A percentile compares a stretch with the other conserved stretches of the same genome.
phyloP scores from a whole-genome alignment of 2,113 vertebrate genomes.

The Azemiops feae region DNA sequence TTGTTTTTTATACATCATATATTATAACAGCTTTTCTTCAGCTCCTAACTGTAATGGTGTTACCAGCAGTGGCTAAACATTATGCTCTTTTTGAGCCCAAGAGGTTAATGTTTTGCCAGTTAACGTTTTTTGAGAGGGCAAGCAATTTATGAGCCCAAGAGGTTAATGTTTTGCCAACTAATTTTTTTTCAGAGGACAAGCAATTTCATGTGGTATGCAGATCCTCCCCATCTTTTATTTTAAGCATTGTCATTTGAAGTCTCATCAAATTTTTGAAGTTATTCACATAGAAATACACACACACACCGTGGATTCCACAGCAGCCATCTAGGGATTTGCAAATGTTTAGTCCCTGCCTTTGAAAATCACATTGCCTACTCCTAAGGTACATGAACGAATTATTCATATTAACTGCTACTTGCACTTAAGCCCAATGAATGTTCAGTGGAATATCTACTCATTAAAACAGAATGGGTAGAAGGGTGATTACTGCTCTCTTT shows the following conservation, averaged over 20 bases:
- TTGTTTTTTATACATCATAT: not conserved
- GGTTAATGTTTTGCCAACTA: not conserved
- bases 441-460: not conserved
- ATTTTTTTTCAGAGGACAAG: not conserved
- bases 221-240: not conserved
- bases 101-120: not conserved
- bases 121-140: not conserved
- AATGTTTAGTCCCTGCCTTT: not conserved
- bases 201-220: not conserved
- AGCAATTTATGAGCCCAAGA: not conserved
- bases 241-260: not conserved
- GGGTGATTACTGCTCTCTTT: not conserved
- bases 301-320: not conserved
- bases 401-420: not conserved
- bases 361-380: not conserved
- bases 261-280: not conserved
- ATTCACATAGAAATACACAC: not conserved
- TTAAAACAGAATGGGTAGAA: not conserved
- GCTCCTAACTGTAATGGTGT: not conserved
- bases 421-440: not conserved
- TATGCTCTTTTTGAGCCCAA: not conserved
- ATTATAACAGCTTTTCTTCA: not conserved
- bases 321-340: not conserved
- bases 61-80: not conserved
- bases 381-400: not conserved